These are phyloP conservation scores for Microplitis deprimator DNA, from an alignment of 2,888 invertebrate species.

Conservation along the genomic window DNA sequence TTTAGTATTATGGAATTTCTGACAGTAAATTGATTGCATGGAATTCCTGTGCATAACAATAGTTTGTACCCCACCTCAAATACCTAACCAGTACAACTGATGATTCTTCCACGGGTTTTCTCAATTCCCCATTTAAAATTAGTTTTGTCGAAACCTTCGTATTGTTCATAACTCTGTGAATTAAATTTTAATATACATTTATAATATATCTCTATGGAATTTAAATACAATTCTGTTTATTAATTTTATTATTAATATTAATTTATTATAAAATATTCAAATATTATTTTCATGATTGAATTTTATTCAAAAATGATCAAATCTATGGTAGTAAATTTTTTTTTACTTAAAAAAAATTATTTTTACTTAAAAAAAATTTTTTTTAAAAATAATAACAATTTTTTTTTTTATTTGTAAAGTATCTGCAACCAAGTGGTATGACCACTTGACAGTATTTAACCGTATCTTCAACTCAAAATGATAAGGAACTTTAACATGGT, in stretches of 20 bases:
- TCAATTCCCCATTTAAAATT: slow-evolving; percentile 33
- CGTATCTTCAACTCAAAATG: slow-evolving; percentile 73
- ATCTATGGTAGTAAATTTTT: background rate
- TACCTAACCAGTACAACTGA: background rate
- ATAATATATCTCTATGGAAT: background rate
- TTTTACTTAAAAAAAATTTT: slow-evolving; percentile 40
- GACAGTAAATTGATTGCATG: slow-evolving; percentile 22
- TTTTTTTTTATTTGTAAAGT: slow-evolving; percentile 46
- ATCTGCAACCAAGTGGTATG: slow-evolving; percentile 60
- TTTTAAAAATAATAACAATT: background rate
- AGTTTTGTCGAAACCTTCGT: slow-evolving; percentile 25
- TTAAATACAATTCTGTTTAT: background rate
- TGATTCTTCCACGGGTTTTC: slow-evolving; percentile 18
- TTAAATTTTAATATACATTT: slow-evolving; percentile 13
- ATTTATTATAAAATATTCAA: background rate
- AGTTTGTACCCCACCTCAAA: slow-evolving; percentile 28
- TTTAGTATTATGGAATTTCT: background rate
- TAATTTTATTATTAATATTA: background rate
- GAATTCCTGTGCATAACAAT: slow-evolving; percentile 18
- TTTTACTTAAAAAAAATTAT: slow-evolving; percentile 41
- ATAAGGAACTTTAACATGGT: slow-evolving; percentile 75
- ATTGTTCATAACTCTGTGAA: slow-evolving; percentile 21
- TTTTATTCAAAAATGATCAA: background rate
- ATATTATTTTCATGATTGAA: background rate
- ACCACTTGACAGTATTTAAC: slow-evolving; percentile 59